Base-by-base conservation (phyloP, 2,888 invertebrate species). In the Agrochola circellaris region DNA sequence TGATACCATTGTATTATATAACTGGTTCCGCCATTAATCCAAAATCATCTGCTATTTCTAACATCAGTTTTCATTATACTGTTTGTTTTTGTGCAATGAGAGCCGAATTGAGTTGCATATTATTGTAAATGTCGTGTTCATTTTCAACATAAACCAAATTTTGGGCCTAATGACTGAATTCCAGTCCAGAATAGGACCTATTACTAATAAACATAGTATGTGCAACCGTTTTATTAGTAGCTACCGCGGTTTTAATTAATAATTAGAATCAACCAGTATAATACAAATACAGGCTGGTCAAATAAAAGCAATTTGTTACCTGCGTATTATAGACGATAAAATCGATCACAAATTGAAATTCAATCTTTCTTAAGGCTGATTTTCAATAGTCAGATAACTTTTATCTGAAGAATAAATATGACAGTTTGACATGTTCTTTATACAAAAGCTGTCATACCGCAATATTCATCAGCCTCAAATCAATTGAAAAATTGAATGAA, bases 61-160 rank as follows among this genome's bases (percentile, higher is more conserved):
- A 66, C 26, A 45, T 15, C 6, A 48, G 20, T 61, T 67, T 66
- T 13, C 26, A 38, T 56, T 38, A 74, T 56, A 38, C n/a, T 34
- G 51, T 75, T 54, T 61, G 48, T 26, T 26, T 60, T 51, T n/a
- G 48, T 17, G 65, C 23, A 80, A 60, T 70, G 58, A 70, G 70
- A 66, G 11, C 60, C 23, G n/a, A 66, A 70, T 51, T 56, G 54
- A 79, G 80, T 79, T 75, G 17, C 34, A 61, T 66, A 34, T 65
- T 42, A 76, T 51, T 61, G 26, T 45, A 51, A 76, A 62, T 62
- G 61, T 26, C 48, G 66, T 66, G 48, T 75, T n/a, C 17, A 67
- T 76, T 76, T 80, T 61, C 60, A 61, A 75, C 65, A 38, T 70
- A 15, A 5, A 61, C 60, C 66, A 45, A 79, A 75, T 65, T 64